phyloP scores from a whole-genome alignment of 2,113 vertebrate species.

The Todiramphus chloris region DNA sequence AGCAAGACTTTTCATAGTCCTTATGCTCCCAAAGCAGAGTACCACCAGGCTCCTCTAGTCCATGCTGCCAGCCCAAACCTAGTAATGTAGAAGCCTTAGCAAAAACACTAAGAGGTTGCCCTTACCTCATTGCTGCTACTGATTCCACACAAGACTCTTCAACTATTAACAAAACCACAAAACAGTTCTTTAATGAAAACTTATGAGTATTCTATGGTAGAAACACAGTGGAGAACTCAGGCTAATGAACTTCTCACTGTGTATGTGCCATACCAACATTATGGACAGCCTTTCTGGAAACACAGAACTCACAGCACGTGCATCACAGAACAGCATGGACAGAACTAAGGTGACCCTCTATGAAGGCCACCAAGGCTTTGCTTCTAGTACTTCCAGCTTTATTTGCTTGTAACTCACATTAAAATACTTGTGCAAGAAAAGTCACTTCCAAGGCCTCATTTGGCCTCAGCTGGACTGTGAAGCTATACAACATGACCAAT shows the following conservation, averaged over 20 bases:
- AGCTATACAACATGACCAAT: not conserved
- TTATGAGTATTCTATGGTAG: not conserved
- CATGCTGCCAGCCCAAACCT: not conserved
- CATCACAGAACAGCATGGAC: not conserved
- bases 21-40: not conserved
- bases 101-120: not conserved
- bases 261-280: not conserved
- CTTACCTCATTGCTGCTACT: not conserved
- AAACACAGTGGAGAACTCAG: not conserved
- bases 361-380: not conserved
- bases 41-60: not conserved
- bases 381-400: not conserved
- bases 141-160: not conserved
- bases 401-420: not conserved
- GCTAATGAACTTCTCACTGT: not conserved
- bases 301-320: not conserved
- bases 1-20: rapidly evolving
- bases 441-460: not conserved
- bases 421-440: not conserved
- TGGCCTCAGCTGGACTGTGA: not conserved
- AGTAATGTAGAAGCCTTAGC: not conserved
- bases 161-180: not conserved
- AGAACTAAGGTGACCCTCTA: not conserved
- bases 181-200: not conserved
- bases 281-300: not conserved